Evolutionary conservation across 2,888 invertebrate species (phyloP).

Genomic region (Malachius bipustulatus): DNA sequence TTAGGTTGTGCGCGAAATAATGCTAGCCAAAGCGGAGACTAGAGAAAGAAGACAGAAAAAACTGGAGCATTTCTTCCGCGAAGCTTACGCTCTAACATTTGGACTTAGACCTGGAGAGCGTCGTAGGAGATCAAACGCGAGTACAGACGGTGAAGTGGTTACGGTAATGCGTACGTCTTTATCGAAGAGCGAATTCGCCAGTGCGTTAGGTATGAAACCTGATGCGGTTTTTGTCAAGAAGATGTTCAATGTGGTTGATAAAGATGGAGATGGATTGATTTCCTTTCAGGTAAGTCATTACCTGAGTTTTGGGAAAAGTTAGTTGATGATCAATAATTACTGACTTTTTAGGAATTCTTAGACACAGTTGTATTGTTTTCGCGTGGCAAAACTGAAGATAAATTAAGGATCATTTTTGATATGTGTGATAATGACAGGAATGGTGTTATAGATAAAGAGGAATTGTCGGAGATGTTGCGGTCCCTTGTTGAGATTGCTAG

Average conservation of each 20-base stretch:
- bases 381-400: constrained; percentile 85
- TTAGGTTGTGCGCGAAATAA: constrained; percentile 66
- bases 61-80: constrained; percentile 89
- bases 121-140: constrained; percentile 58
- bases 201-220: constrained; percentile 88
- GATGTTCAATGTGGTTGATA: constrained; percentile 96
- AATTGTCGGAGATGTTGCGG: constrained; percentile 85
- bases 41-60: constrained; percentile 85
- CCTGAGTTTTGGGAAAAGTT: constrained; percentile 9
- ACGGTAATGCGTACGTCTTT: constrained; percentile 89
- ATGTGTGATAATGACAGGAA: constrained; percentile 96
- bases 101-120: constrained; percentile 80
- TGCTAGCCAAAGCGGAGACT: constrained; percentile 86
- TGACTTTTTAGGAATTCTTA: constrained; percentile 71
- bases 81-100: constrained; percentile 89
- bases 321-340: no score
- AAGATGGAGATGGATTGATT: constrained; percentile 84
- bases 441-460: constrained; percentile 87
- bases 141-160: constrained; percentile 69
- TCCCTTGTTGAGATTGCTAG: constrained; percentile 88
- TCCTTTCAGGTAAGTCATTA: constrained; percentile 80
- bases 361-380: constrained; percentile 89
- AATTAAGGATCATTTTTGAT: constrained; percentile 86
- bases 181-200: constrained; percentile 86
- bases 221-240: constrained; percentile 91